Conservation (phyloP, 2,888 invertebrate species). For the Orchesella flavescens region DNA sequence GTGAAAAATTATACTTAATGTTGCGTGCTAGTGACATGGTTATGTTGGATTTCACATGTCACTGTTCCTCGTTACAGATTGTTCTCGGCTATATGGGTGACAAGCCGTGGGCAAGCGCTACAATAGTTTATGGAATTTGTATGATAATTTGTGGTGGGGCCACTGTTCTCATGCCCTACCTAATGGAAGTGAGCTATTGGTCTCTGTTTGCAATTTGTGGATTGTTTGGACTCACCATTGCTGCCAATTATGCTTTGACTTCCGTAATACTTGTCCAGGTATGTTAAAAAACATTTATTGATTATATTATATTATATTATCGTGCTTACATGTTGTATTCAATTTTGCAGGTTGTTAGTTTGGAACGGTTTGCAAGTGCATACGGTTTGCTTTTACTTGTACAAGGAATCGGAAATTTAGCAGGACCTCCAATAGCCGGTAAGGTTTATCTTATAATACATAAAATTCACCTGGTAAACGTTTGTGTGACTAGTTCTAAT, state of each 20-base stretch:
- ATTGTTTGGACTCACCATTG: conserved; percentile 91
- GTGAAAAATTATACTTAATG: background rate
- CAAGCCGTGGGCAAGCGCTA: conserved; percentile 86
- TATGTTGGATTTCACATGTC: conserved; percentile 63
- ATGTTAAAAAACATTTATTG: conserved; percentile 17
- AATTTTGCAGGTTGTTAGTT: conserved; percentile 78
- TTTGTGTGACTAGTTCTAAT: background rate
- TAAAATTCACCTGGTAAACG: background rate
- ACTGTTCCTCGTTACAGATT: no score
- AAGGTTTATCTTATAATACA: conserved; percentile 65
- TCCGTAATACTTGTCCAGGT: conserved; percentile 92
- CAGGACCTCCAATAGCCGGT: conserved; percentile 94
- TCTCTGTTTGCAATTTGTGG: conserved; percentile 81
- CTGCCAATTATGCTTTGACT: conserved; percentile 92
- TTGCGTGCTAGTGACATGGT: no score
- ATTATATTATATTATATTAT: background rate
- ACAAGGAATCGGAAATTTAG: conserved; percentile 90
- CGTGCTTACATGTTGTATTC: background rate
- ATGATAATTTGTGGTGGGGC: conserved; percentile 67
- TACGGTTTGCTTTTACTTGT: conserved; percentile 90
- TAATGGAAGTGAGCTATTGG: conserved; percentile 72
- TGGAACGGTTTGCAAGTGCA: conserved; percentile 92
- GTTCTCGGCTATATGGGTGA: conserved; percentile 92
- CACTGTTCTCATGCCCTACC: conserved; percentile 69
- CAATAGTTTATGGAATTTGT: conserved; percentile 82